Base-by-base conservation (phyloP, 2,888 invertebrate species). In the Drosophila lacicola region DNA sequence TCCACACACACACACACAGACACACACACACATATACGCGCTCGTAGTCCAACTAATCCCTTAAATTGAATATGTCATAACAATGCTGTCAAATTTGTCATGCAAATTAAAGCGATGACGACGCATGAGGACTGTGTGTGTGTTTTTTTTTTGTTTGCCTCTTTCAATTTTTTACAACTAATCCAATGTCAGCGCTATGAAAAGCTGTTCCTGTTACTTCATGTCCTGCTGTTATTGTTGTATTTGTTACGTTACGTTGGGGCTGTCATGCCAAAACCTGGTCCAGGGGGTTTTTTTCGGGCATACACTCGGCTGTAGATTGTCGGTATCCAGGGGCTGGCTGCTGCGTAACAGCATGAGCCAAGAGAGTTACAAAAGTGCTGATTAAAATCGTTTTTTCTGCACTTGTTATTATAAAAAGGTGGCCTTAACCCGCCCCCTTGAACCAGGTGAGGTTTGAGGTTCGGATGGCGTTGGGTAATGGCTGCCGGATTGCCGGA, bases 1-100 rank as follows among this genome's bases (percentile, higher is more conserved):
- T 14, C 4, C 19, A 8, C 47, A 21, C 8, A 36, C 9, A 21
- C 9, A 50, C 11, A 33, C 8, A 36, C 9, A 21, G 6, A 50
- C 11, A 33, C 11, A 14, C 14, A 55, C 34, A 42, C 14, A 37
- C 25, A 41, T 19, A 21, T 9, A 41, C 19, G 54, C n/a, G 34
- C 39, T 45, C 57, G 68, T 45, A 34, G 37, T 55, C 50, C 39
- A 72, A 80, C 76, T 85, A 85, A 85, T 87, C 87, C 87, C 78
- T 79, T 80, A 85, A 85, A 85, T 85, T 85, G 85, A 87, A 85
- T 87, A 85, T 85, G 85, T 85, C 87, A 87, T 87, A 85, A 87
- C 87, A 85, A 80, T 80, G 77, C 73, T 75, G 85, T 78, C 79
- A 72, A 87, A 87, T 85, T 85, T 85, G 85, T 87, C 88, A 85